Conservation (phyloP, 2,888 invertebrate genomes). For the Drymonia ruficornis region DNA sequence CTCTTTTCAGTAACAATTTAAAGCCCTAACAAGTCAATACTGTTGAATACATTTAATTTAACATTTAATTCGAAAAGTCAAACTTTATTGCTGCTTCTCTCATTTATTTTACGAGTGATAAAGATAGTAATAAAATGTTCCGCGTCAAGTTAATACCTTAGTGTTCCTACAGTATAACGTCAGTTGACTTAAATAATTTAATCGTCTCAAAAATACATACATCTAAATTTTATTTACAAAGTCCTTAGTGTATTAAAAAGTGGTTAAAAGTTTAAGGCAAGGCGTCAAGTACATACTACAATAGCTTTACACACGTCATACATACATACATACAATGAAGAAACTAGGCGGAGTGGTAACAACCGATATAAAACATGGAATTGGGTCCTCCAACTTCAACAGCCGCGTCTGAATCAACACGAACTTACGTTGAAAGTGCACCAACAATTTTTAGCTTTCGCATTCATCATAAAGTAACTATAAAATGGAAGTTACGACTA, state of each 20-base stretch:
- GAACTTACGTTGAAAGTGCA: neutral
- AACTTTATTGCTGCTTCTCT: neutral
- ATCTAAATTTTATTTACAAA: slow-evolving; percentile 37
- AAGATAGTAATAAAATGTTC: neutral
- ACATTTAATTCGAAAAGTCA: neutral
- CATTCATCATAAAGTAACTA: slow-evolving; percentile 2
- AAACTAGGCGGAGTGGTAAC: slow-evolving; percentile 70
- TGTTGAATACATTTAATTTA: neutral
- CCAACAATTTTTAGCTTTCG: too few relatives aligned
- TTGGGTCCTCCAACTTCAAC: slow-evolving; percentile 48
- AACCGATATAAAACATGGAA: slow-evolving; percentile 52
- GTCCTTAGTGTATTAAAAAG: slow-evolving; percentile 19
- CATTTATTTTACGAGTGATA: neutral
- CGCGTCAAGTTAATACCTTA: neutral
- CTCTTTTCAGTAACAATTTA: neutral
- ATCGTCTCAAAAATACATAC: slow-evolving; percentile 45
- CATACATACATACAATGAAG: slow-evolving; percentile 24
- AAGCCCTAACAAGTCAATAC: neutral
- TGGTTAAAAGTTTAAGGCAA: slow-evolving; percentile 41
- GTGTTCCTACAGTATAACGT: neutral
- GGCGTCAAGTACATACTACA: slow-evolving; percentile 7
- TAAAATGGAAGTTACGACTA: neutral
- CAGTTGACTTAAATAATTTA: slow-evolving; percentile 28
- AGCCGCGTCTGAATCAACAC: neutral
- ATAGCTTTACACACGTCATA: slow-evolving; percentile 10